Conservation (phyloP, 1,140 invertebrate genomes). For the Branchinecta lynchi region DNA sequence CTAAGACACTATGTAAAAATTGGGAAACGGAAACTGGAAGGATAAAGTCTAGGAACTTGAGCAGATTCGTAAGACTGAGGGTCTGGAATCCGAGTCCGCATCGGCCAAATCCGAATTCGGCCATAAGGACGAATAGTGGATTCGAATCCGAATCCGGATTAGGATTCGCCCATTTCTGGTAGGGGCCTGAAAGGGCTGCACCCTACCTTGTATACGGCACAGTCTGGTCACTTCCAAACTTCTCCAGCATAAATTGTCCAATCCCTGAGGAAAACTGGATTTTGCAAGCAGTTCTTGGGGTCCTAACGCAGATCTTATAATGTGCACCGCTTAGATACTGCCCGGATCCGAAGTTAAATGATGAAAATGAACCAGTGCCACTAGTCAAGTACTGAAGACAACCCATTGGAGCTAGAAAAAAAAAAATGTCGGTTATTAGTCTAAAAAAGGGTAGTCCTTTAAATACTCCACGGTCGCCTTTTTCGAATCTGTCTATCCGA, state of each 20-base stretch:
- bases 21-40: no score
- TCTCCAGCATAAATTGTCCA: neutral
- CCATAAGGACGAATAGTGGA: no score
- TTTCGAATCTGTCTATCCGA: no score
- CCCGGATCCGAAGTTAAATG: neutral
- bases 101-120: no score
- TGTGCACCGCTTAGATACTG: neutral
- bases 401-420: neutral
- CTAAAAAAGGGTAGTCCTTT: no score
- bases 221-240: neutral
- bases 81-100: no score
- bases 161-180: no score
- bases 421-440: neutral
- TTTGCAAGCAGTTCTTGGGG: neutral
- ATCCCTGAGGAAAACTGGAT: neutral
- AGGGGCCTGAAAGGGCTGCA: neutral
- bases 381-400: neutral
- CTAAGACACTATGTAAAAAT: no score
- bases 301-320: neutral
- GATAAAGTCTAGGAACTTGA: no score
- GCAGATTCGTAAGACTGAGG: no score
- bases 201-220: neutral
- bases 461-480: no score
- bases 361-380: neutral
- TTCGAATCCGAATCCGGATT: no score